phyloP scores from a whole-genome alignment of 2,888 invertebrate genomes.

The Tyria jacobaeae region DNA sequence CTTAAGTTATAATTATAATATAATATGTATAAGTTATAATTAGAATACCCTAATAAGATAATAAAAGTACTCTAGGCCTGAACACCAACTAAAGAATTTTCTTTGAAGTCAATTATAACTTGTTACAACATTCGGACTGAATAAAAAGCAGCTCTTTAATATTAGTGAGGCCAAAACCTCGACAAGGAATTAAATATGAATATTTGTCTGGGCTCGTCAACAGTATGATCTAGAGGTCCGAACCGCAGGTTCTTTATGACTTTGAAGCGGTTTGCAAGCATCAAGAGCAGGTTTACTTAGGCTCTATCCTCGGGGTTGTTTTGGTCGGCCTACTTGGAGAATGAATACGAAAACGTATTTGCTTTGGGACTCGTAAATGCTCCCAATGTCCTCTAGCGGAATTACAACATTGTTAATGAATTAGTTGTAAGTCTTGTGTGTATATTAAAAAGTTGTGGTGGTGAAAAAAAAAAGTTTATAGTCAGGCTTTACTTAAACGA shows the following conservation, averaged over 20 bases:
- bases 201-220: slow-evolving; percentile 76
- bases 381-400: slow-evolving; percentile 73
- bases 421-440: slow-evolving; percentile 67
- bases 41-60: too few relatives aligned
- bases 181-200: slow-evolving; percentile 82
- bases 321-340: slow-evolving; percentile 70
- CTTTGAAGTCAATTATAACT: neutral
- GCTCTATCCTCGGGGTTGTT: slow-evolving; percentile 70
- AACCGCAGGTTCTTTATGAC: slow-evolving; percentile 72
- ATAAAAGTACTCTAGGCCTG: too few relatives aligned
- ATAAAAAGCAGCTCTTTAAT: slow-evolving; percentile 50
- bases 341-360: slow-evolving; percentile 80
- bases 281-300: slow-evolving; percentile 78
- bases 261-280: slow-evolving; percentile 67
- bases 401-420: slow-evolving; percentile 79
- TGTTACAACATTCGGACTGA: neutral
- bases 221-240: slow-evolving; percentile 71
- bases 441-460: slow-evolving; percentile 61
- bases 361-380: slow-evolving; percentile 80
- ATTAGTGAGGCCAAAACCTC: slow-evolving; percentile 70
- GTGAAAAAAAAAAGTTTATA: slow-evolving; percentile 20
- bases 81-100: too few relatives aligned
- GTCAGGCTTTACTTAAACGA: neutral
- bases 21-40: too few relatives aligned
- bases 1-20: too few relatives aligned